Conservation (phyloP, 2,888 invertebrate genomes). For the Agonopterix heracliana region DNA sequence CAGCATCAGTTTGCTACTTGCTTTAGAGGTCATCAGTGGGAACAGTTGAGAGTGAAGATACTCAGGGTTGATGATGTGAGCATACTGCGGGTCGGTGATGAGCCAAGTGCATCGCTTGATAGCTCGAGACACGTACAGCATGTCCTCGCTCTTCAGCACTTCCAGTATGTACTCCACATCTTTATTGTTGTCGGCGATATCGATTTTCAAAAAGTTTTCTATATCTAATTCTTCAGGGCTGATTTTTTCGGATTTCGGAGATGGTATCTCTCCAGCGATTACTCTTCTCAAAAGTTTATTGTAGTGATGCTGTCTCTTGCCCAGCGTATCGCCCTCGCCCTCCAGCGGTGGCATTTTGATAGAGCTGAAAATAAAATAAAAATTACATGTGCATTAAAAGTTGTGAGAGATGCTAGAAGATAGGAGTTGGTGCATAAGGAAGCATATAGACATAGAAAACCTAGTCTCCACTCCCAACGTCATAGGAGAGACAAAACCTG, state of each 20-base stretch:
- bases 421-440: too few relatives aligned
- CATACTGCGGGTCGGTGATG: conserved; percentile 40
- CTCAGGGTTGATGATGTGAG: conserved; percentile 46
- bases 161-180: conserved; percentile 36
- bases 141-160: conserved; percentile 39
- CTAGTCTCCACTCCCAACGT: too few relatives aligned
- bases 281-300: conserved; percentile 21
- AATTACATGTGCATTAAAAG: too few relatives aligned
- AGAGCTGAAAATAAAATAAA: too few relatives aligned
- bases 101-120: conserved; percentile 44
- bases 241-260: conserved; percentile 3
- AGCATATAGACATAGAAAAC: too few relatives aligned
- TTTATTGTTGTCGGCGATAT: conserved; percentile 31
- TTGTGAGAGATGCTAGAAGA: too few relatives aligned
- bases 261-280: conserved; percentile 6
- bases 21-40: conserved; percentile 47
- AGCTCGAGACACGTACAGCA: conserved; percentile 48
- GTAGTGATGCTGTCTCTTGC: conserved; percentile 26
- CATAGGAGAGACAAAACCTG: too few relatives aligned
- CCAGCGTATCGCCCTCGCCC: conserved; percentile 33
- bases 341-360: conserved; percentile 35
- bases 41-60: conserved; percentile 37
- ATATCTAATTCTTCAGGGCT: conserved; percentile 1
- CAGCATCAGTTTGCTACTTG: conserved; percentile 40
- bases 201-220: conserved; percentile 42